phyloP scores from a whole-genome alignment of 2,888 invertebrate species.

The Neria commutata region DNA sequence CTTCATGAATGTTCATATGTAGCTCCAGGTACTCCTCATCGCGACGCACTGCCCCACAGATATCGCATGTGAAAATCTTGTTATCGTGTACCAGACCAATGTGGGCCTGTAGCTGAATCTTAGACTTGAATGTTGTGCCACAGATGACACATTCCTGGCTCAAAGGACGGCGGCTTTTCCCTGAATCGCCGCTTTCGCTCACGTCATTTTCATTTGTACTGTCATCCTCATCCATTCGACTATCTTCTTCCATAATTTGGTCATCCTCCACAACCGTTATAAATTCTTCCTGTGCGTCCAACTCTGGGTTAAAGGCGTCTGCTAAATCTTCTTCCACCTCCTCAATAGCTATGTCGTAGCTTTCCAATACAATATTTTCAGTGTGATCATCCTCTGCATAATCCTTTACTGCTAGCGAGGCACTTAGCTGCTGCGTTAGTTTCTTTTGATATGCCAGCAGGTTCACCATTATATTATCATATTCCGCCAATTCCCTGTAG shows the following conservation, averaged over 20 bases:
- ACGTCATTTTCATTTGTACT: too few species aligned
- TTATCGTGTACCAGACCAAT: constrained; percentile 44
- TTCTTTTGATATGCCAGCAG: constrained; percentile 50
- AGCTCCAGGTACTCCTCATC: constrained; percentile 54
- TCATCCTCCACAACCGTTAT: too few species aligned
- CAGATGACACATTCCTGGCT: neutral
- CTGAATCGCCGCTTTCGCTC: too few species aligned
- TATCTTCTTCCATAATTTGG: too few species aligned
- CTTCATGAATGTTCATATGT: constrained; percentile 57
- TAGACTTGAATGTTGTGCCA: constrained; percentile 37
- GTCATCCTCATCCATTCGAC: neutral
- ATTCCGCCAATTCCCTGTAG: constrained; percentile 47
- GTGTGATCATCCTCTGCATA: neutral
- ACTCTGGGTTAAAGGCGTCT: constrained; percentile 41
- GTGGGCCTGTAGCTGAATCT: constrained; percentile 48
- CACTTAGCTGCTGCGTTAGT: too few species aligned
- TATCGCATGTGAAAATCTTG: constrained; percentile 34
- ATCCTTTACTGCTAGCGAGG: too few species aligned
- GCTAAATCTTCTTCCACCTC: constrained; percentile 24
- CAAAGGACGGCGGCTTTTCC: too few species aligned
- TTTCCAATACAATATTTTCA: neutral
- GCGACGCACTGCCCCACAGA: constrained; percentile 33
- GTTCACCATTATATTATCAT: constrained; percentile 54
- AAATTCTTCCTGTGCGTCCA: constrained; percentile 38
- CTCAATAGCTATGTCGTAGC: neutral